phyloP scores from a whole-genome alignment of 1,140 invertebrate genomes.

The Drosophila hydei region DNA sequence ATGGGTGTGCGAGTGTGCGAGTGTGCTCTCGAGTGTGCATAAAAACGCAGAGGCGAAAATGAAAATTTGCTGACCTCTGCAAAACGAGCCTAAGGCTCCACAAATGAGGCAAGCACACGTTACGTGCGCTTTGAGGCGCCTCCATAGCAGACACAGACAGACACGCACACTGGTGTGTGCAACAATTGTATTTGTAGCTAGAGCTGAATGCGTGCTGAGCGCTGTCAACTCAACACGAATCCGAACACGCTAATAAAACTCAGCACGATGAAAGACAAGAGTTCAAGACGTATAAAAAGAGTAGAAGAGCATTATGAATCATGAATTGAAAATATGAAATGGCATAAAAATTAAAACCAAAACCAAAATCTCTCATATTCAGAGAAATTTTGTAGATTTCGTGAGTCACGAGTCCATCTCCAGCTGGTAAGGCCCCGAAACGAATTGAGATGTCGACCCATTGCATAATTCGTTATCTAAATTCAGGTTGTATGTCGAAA shows the following conservation, averaged over 20 bases:
- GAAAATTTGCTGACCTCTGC: constrained; percentile 78
- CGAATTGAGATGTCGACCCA: constrained; percentile 19
- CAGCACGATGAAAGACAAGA: too few relatives aligned
- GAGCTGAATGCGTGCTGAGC: constrained; percentile 9
- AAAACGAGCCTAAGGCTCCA: constrained; percentile 47
- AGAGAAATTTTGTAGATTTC: neutral
- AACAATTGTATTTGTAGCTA: constrained; percentile 58
- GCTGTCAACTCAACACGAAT: neutral
- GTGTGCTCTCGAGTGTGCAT: constrained; percentile 25
- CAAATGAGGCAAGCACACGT: constrained; percentile 49
- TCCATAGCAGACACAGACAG: constrained; percentile 1
- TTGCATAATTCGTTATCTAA: constrained; percentile 81
- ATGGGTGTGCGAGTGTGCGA: constrained; percentile 24
- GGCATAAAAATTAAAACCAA: too few relatives aligned
- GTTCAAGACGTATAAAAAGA: too few relatives aligned
- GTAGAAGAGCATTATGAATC: too few relatives aligned
- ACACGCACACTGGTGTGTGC: constrained; percentile 29
- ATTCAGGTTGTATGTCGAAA: constrained; percentile 75
- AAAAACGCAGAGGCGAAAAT: constrained; percentile 56
- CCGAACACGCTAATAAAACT: neutral
- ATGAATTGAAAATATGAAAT: too few relatives aligned
- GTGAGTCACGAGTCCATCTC: constrained; percentile 11
- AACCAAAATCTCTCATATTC: too few relatives aligned
- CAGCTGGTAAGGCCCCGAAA: neutral
- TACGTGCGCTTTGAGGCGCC: constrained; percentile 43